A percentile compares a stretch with the other conserved stretches of the same genome.
Conservation (phyloP, 2,797 vertebrate genomes). For the Remorina albescens region DNA sequence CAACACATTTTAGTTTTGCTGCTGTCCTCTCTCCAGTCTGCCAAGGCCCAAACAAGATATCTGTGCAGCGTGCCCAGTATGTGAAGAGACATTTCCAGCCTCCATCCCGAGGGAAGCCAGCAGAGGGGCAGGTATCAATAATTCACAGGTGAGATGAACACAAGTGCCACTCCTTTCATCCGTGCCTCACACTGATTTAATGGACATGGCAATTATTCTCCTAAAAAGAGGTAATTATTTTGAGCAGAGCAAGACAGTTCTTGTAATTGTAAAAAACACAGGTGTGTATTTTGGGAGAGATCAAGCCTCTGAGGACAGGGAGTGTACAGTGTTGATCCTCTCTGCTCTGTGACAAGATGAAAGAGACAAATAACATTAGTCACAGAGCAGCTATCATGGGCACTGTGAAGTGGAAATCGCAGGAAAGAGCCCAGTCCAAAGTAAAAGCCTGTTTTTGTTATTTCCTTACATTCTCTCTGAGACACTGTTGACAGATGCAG, state of each 20-base stretch:
- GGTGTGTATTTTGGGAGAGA: constrained; percentile 71
- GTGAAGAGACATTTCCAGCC: constrained; percentile 64
- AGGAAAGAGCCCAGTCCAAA: constrained; percentile 57
- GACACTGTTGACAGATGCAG: constrained; percentile 60
- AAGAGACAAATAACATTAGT: constrained; percentile 79
- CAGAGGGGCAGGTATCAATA: constrained; percentile 80
- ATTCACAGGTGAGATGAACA: constrained; percentile 82
- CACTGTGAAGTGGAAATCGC: constrained; percentile 80
- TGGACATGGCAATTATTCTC: constrained; percentile 69
- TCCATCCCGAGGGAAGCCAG: constrained; percentile 50
- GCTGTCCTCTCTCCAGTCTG: constrained; percentile 25
- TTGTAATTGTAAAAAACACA: constrained; percentile 66
- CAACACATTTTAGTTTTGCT: constrained; percentile 59
- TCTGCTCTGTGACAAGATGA: constrained; percentile 75
- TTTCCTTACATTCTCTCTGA: constrained; percentile 69
- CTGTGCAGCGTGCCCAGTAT: constrained; percentile 60
- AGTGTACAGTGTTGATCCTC: constrained; percentile 60
- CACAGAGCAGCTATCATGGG: constrained; percentile 61
- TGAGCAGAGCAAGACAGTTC: constrained; percentile 46
- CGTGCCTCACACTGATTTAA: constrained; percentile 72
- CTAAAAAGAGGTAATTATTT: constrained; percentile 71
- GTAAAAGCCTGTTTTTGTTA: constrained; percentile 60
- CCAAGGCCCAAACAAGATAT: constrained; percentile 56
- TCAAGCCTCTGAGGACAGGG: constrained; percentile 68
- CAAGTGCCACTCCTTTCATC: constrained; percentile 76